Base-by-base conservation (phyloP, 2,888 invertebrate species). In the Leptinotarsa juncta region DNA sequence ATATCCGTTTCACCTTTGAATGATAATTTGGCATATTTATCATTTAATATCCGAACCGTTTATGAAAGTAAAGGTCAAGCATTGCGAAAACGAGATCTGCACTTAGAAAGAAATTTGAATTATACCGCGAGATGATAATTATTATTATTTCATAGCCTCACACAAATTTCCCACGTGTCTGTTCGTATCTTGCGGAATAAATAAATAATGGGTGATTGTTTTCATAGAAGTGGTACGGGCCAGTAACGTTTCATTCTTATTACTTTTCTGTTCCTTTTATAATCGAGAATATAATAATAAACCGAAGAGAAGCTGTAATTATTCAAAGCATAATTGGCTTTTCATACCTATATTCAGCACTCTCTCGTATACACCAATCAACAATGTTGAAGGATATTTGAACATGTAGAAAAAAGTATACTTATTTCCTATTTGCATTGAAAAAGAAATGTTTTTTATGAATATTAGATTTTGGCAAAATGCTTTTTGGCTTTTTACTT, bases 151-250 rank as follows among this genome's bases (percentile, higher is more conserved):
- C 57, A 74, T 65, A 51, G 51, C 67, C 55, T 65, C 50, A 49
- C 50, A 32, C 66, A 49, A 71, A 68, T 50, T 75, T 75, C 72
- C 66, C 75, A 75, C 75, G 75, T 74, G 68, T 70, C 69, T 57
- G 60, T 72, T 66, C 57, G 51, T 72, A 49, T 42, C 48, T 75
- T 69, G 68, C 70, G 75, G 68, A 75, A 75, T 65, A 66, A 75
- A 75, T 65, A 66, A 69, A 66, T 73, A 70, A 73, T 73, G 65
- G 57, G 49, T 55, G 57, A 62, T 70, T 70, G 70, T 73, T 66
- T 70, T 66, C 57, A 18, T 15, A 48, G 53, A 73, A 73, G 65
- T 73, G 70, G 70, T 60, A 73, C 70, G 18, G 49, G 50, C 70
- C 51, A 57, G 57, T 55, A 53, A 65, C 48, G 20, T 18, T 71